phyloP scores from a whole-genome alignment of 2,888 invertebrate genomes.

The Drosophila quinaria region DNA sequence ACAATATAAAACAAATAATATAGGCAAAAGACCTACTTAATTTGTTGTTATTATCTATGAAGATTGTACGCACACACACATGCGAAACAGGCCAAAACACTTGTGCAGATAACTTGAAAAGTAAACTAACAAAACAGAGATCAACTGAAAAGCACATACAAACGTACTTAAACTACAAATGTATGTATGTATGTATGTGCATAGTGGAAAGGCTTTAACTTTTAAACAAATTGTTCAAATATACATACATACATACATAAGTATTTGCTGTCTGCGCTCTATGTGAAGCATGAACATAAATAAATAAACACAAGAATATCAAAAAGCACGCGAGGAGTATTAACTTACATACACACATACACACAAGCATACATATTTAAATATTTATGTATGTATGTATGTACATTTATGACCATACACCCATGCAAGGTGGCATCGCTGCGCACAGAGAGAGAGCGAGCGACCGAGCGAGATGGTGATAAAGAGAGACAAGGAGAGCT shows the following conservation, averaged over 20 bases:
- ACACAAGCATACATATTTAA: constrained; percentile 5
- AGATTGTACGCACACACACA: not conserved
- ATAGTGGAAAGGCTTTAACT: constrained; percentile 22
- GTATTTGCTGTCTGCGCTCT: constrained; percentile 13
- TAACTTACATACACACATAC: constrained; percentile 15
- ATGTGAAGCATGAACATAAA: constrained; percentile 52
- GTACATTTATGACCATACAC: constrained; percentile 32
- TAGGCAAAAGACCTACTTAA: constrained; percentile 41
- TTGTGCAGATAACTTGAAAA: constrained; percentile 34
- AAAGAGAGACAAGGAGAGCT: constrained; percentile 12
- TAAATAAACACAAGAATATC: constrained; percentile 52
- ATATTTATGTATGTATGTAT: constrained; percentile 7
- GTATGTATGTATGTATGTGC: constrained; percentile 2
- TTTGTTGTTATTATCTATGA: constrained; percentile 15
- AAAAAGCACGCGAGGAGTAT: constrained; percentile 35
- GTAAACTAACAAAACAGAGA: constrained; percentile 33
- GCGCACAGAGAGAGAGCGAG: constrained; percentile 36
- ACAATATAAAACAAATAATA: constrained; percentile 29
- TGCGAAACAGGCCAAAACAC: constrained; percentile 32
- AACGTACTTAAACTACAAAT: not conserved
- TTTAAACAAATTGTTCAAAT: constrained; percentile 35
- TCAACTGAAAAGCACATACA: not conserved
- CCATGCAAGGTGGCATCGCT: constrained; percentile 64
- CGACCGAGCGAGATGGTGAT: constrained; percentile 14
- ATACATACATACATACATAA: not conserved